phyloP scores from a whole-genome alignment of 2,888 invertebrate species.

The Lypha dubia region DNA sequence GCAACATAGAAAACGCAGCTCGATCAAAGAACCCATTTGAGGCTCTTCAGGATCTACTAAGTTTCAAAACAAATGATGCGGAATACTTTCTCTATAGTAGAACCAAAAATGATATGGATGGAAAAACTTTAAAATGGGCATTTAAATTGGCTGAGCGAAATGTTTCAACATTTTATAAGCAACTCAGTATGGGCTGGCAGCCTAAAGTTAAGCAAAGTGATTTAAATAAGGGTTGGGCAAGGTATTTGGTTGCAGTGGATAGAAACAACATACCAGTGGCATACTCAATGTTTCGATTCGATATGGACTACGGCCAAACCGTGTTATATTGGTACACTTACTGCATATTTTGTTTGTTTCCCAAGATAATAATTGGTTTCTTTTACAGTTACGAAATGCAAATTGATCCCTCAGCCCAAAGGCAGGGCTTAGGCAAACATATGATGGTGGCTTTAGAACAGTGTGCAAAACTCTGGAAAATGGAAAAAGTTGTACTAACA shows the following conservation, averaged over 20 bases:
- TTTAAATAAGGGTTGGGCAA: slow-evolving; percentile 86
- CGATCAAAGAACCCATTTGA: slow-evolving; percentile 81
- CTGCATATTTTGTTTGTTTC: not conserved
- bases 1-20: slow-evolving; percentile 80
- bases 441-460: slow-evolving; percentile 90
- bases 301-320: slow-evolving; percentile 87
- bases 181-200: slow-evolving; percentile 86
- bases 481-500: slow-evolving; percentile 91
- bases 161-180: slow-evolving; percentile 81
- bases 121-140: slow-evolving; percentile 81
- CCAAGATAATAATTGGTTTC: not conserved
- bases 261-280: slow-evolving; percentile 85
- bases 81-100: slow-evolving; percentile 79
- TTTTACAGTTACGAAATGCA: slow-evolving; percentile 91
- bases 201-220: slow-evolving; percentile 86
- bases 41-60: slow-evolving; percentile 75
- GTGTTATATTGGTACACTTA: slow-evolving; percentile 88
- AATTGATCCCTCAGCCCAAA: slow-evolving; percentile 86
- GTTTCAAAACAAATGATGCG: slow-evolving; percentile 73
- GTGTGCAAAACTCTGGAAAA: slow-evolving; percentile 87
- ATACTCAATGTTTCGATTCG: slow-evolving; percentile 90
- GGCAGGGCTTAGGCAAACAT: slow-evolving; percentile 91
- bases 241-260: slow-evolving; percentile 86
- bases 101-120: slow-evolving; percentile 80
- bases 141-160: slow-evolving; percentile 83